Evolutionary conservation across 2,888 invertebrate species (phyloP), one percentile per base, ranked within the genome.

Genomic region (Spatulosminthurus flaviceps): DNA sequence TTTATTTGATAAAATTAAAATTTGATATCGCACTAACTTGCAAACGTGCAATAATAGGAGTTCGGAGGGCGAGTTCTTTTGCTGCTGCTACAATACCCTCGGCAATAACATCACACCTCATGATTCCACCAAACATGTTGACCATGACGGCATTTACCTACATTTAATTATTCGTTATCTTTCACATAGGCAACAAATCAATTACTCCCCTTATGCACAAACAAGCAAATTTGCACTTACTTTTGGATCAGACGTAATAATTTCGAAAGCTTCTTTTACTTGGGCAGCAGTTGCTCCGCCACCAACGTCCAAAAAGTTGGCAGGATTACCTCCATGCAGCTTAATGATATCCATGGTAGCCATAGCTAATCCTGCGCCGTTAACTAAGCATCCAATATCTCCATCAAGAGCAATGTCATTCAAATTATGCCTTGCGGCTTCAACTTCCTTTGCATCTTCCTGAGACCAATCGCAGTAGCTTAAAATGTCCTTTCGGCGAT

Each of bases 261-360:
- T 95, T 89, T 94, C 95, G 89, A 98, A 97, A 21, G 97, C 97
- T 90, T 97, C 96, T 89, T 96, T 94, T 19, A 98, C 97, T 86
- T 90, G 90, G 79, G 93, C 91, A 0, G 96, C 93, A 4, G 96
- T 94, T 74, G 97, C 97, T 79, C 97, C 97, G 86, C 97, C 97
- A 79, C 97, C 97, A 19, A 98, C 97, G 88, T 98, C 97, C 80
- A 98, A 91, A 90, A 98, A 98, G 89, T 98, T 98, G 66, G 97
- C 97, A 5, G 97, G 97, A 86, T 93, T 93, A 28, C 97, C 97
- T 41, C 97, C 97, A 86, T 97, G 95, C 86, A 97, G 89, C 87
- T 97, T 96, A 87, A 98, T 97, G 83, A 98, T 97, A 88, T 98
- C 97, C 97, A 98, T 97, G 7, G 97, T 98, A 26, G 97, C 96